Percentiles rank a stretch among this genome's conserved stretches.
Evolutionary conservation across 2,888 invertebrate genomes (phyloP).

Genomic region (Aspidapion aeneum): DNA sequence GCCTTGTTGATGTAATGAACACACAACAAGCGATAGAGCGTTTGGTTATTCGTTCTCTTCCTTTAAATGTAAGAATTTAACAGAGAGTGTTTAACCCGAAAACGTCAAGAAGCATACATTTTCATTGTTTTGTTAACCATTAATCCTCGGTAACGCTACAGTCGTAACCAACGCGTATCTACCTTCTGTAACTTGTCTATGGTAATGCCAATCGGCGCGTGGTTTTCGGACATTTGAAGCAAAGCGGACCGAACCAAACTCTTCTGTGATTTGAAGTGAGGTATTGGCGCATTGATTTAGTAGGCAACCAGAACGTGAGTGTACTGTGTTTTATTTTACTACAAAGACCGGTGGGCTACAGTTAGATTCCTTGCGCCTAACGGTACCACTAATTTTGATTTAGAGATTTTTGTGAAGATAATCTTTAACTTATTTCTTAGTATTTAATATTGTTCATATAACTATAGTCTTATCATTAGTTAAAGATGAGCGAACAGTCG

Average conservation of each 20-base stretch:
- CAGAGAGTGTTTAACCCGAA: too few species aligned
- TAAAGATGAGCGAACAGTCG: neutral
- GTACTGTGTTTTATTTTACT: neutral
- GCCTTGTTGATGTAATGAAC: too few species aligned
- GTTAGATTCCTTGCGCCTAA: neutral
- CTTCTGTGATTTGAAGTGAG: too few species aligned
- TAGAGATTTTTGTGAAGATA: neutral
- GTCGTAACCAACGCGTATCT: neutral
- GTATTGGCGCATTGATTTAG: neutral
- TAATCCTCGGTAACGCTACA: neutral
- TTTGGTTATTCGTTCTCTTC: too few species aligned
- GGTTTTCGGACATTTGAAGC: neutral
- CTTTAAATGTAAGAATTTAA: too few species aligned
- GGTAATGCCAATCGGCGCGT: neutral
- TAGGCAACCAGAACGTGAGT: neutral
- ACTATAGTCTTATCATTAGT: neutral
- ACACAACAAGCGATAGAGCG: too few species aligned
- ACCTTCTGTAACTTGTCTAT: neutral
- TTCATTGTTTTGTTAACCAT: too few species aligned
- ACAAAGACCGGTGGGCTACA: neutral
- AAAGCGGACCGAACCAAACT: too few species aligned
- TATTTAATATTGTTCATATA: neutral
- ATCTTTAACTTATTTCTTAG: neutral
- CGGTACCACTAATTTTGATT: neutral
- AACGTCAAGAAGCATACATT: too few species aligned